These are phyloP conservation scores for Drosophila repleta DNA, from an alignment of 1,140 invertebrate species.

Conservation along the genomic window DNA sequence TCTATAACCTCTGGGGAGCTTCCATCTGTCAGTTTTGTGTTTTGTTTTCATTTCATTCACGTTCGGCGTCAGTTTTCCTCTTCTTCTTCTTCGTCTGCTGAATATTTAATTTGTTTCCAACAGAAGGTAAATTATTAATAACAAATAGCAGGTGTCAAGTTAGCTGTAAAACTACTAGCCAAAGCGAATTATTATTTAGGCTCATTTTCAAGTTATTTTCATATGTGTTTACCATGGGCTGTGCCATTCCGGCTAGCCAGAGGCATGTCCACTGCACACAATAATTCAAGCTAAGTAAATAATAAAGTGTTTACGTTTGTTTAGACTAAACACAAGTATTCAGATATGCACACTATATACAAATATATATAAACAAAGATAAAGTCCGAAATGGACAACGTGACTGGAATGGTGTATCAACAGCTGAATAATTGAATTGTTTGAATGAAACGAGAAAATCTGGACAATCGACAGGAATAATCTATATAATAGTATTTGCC, in stretches of 20 bases:
- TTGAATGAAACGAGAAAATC: constrained; percentile 25
- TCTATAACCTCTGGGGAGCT: constrained; percentile 42
- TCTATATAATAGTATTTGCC: constrained; percentile 5
- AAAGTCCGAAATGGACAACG: constrained; percentile 17
- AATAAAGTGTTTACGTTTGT: constrained; percentile 22
- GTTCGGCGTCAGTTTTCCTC: constrained; percentile 16
- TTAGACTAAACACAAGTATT: too few relatives aligned
- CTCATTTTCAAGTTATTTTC: background rate
- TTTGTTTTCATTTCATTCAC: constrained; percentile 49
- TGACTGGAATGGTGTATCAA: constrained; percentile 20
- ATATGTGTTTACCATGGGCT: constrained; percentile 17
- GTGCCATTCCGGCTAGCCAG: constrained; percentile 13
- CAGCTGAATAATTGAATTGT: background rate
- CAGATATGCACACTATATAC: too few relatives aligned
- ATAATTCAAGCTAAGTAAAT: constrained; percentile 7
- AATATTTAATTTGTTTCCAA: constrained; percentile 26
- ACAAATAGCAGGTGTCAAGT: constrained; percentile 40
- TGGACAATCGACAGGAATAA: constrained; percentile 38
- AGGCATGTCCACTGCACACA: constrained; percentile 1
- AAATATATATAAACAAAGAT: background rate
- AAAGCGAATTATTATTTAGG: background rate
- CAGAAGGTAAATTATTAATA: constrained; percentile 22
- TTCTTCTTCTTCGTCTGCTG: constrained; percentile 3
- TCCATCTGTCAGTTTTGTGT: constrained; percentile 49
- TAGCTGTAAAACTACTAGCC: background rate